Evolutionary conservation across 1,140 invertebrate species (phyloP).

Genomic region (Hylaeus anthracinus): DNA sequence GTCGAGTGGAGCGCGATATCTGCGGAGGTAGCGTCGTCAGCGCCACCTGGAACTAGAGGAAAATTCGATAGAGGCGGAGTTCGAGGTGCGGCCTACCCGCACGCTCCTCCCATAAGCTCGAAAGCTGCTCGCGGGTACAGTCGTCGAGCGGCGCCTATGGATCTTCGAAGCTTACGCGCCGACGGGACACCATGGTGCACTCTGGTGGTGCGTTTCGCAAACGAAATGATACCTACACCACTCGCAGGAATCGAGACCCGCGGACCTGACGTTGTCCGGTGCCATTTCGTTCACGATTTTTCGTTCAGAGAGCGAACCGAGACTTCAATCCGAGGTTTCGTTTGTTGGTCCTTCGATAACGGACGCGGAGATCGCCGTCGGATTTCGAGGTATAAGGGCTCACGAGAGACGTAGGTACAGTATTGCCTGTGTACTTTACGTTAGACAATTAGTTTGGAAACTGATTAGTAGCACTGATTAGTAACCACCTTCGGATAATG

Average conservation of each 20-base stretch:
- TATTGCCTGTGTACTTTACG: no score
- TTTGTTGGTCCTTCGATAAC: no score
- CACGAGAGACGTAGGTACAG: no score
- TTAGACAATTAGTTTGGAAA: no score
- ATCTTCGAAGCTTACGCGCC: conserved; percentile 67
- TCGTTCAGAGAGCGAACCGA: background rate
- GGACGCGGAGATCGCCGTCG: no score
- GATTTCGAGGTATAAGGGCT: no score
- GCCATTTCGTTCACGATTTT: background rate
- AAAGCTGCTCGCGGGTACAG: conserved; percentile 65
- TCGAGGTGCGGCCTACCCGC: conserved; percentile 74
- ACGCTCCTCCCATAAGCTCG: conserved; percentile 76
- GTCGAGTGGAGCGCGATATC: conserved; percentile 41
- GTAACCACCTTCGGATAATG: no score
- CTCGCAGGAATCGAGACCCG: conserved; percentile 60
- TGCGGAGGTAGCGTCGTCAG: conserved; percentile 37
- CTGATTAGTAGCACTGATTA: no score
- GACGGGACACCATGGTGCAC: conserved; percentile 66
- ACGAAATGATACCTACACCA: conserved; percentile 61
- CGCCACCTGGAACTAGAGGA: conserved; percentile 59
- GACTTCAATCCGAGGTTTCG: no score
- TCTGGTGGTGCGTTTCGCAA: conserved; percentile 63
- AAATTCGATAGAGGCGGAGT: conserved; percentile 73
- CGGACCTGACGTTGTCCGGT: conserved; percentile 56
- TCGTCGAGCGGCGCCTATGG: conserved; percentile 68